A percentile compares a stretch with the other conserved stretches of the same genome.
Conservation (phyloP, 2,888 invertebrate species). For the Agrochola litura region DNA sequence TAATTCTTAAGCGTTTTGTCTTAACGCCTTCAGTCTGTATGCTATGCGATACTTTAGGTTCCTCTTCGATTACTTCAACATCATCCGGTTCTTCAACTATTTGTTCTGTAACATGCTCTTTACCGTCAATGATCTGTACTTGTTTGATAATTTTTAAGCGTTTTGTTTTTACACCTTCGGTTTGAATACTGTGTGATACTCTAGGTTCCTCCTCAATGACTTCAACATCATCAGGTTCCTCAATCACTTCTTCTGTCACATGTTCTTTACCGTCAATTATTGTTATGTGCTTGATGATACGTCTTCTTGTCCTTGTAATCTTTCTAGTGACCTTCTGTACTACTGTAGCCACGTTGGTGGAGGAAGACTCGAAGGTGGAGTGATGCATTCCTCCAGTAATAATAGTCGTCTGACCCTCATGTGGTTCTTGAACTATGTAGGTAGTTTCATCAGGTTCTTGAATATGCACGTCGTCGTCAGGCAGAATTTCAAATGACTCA, state of each 20-base stretch:
- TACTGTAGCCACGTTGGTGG: conserved; percentile 90
- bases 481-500: conserved; percentile 68
- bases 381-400: conserved; percentile 73
- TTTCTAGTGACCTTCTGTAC: conserved; percentile 94
- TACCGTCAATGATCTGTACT: conserved; percentile 93
- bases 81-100: conserved; percentile 94
- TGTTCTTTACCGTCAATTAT: conserved; percentile 96
- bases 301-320: conserved; percentile 93
- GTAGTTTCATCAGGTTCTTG: conserved; percentile 63
- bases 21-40: conserved; percentile 78
- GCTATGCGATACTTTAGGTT: conserved; percentile 79
- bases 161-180: conserved; percentile 80
- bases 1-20: conserved; percentile 88
- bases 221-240: conserved; percentile 94
- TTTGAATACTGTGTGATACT: conserved; percentile 75
- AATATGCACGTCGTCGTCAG: conserved; percentile 57
- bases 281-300: conserved; percentile 94
- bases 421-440: conserved; percentile 76
- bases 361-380: conserved; percentile 73
- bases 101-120: conserved; percentile 94
- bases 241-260: conserved; percentile 94
- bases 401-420: conserved; percentile 68
- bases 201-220: conserved; percentile 92
- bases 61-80: conserved; percentile 93
- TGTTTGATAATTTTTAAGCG: conserved; percentile 91